Evolutionary conservation across 1,140 invertebrate species (phyloP), one percentile per base, ranked within the genome.

Genomic region (Lanistes nyassanus): DNA sequence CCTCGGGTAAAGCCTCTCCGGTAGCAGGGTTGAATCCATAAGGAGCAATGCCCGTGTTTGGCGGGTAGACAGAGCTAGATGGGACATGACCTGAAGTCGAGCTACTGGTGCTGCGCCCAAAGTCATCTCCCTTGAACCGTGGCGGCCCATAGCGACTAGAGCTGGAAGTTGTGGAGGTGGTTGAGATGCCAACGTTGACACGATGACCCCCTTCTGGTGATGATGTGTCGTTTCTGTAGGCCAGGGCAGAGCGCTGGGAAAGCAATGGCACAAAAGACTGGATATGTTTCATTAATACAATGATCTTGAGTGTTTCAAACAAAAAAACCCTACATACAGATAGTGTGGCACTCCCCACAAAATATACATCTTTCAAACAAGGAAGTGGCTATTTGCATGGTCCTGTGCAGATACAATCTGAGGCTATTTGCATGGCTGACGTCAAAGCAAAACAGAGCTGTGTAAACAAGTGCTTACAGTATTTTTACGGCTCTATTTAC

Each of bases 111-210:
- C 85, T 86, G 42, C 85, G 86, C 66, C 85, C 81, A 39, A 82
- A 81, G 76, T 85, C 87, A 69, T 83, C 85, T 68, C 89, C 85
- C 75, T 89, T 92, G 60, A 62, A 66, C 2, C 60, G 60, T n/a
- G 72, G 64, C 2, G 60, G 72, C 34, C 64, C 64, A 58, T 66
- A 55, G 62, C 81, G 82, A 51, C 95, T 96, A 51, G 96, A 97
- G 71, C 96, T 91, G 23, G 96, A 97, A 2, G 96, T 98, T 0
- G 96, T 98, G 74, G 95, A 97, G 0, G 96, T 96, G 0, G 96
- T 96, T n/a, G 96, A 98, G 76, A 98, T 97, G 34, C 96, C 96
- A 77, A 98, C 93, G 84, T 97, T 85, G 65, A 96, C 89, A 78
- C 94, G 90, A 2, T 93, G 90, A 29, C 92, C 89, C 84, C 87